phyloP scores from a whole-genome alignment of 2,113 vertebrate species.

The Rostratula benghalensis region DNA sequence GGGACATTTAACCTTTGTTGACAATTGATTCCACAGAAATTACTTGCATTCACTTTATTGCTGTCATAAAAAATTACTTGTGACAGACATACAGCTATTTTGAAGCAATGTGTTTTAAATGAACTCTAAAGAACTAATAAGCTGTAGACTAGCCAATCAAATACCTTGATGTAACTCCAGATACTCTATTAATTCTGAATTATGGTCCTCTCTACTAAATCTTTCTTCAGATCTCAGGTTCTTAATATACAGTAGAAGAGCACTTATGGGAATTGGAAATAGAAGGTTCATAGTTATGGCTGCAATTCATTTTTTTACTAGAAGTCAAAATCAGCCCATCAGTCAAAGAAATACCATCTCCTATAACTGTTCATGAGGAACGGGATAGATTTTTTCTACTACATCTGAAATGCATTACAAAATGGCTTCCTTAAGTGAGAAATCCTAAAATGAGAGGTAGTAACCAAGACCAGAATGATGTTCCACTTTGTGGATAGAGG shows the following conservation, averaged over 20 bases:
- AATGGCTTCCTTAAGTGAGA: background rate
- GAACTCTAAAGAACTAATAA: background rate
- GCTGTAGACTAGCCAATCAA: background rate
- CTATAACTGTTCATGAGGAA: background rate
- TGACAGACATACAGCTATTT: background rate
- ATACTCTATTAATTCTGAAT: conserved; percentile 46
- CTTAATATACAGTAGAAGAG: conserved; percentile 11
- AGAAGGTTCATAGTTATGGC: background rate
- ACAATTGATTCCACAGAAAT: background rate
- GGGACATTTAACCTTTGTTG: background rate
- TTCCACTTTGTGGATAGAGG: background rate
- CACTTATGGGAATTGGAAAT: conserved; percentile 24
- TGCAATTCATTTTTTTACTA: conserved; percentile 8
- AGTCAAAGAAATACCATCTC: background rate
- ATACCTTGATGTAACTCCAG: background rate
- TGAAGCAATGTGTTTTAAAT: conserved; percentile 30
- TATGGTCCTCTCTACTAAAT: background rate
- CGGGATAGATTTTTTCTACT: background rate
- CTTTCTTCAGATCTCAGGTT: background rate
- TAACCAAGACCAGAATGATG: background rate
- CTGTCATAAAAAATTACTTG: background rate
- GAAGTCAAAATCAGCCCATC: conserved; percentile 18
- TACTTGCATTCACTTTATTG: background rate
- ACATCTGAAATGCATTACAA: background rate
- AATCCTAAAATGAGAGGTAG: background rate